Conservation (phyloP, 2,797 vertebrate species). For the Microchirus variegatus region DNA sequence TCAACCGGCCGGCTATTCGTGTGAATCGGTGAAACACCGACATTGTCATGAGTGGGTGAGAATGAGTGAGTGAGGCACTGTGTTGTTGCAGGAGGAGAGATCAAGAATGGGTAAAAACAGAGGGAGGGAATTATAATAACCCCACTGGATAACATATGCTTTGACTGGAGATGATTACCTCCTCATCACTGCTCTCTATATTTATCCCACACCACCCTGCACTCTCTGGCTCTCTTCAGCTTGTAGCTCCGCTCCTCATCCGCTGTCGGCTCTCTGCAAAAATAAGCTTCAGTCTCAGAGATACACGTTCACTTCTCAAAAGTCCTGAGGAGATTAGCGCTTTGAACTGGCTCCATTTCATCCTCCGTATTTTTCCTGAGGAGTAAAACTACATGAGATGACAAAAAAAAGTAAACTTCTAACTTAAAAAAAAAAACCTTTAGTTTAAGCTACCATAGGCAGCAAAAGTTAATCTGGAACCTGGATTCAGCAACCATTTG, state of each 20-base stretch:
- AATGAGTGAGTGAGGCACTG: slow-evolving; percentile 48
- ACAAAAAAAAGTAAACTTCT: slow-evolving; percentile 27
- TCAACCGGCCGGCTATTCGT: slow-evolving; percentile 58
- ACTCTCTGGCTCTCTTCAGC: slow-evolving; percentile 48
- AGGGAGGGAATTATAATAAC: slow-evolving; percentile 58
- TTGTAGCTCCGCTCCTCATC: slow-evolving; percentile 41
- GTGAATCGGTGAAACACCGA: slow-evolving; percentile 69
- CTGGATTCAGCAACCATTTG: not conserved
- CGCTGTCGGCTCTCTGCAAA: slow-evolving; percentile 48
- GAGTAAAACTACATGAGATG: slow-evolving; percentile 43
- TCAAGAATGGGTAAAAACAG: slow-evolving; percentile 23
- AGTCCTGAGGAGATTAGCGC: slow-evolving; percentile 66
- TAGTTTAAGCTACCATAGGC: not conserved
- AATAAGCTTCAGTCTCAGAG: slow-evolving; percentile 62
- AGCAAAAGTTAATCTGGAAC: not conserved
- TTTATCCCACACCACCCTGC: slow-evolving; percentile 47
- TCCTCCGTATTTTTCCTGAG: slow-evolving; percentile 36
- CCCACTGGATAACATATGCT: slow-evolving; percentile 69
- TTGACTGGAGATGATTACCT: slow-evolving; percentile 74
- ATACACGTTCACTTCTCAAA: slow-evolving; percentile 55
- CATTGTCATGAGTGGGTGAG: slow-evolving; percentile 50
- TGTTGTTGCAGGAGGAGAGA: slow-evolving; percentile 57
- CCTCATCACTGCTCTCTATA: slow-evolving; percentile 71
- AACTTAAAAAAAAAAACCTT: not conserved
- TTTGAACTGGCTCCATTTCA: slow-evolving; percentile 57